A percentile compares a stretch with the other conserved stretches of the same genome.
Conservation (phyloP, 1,140 invertebrate species). For the Carcinoscorpius rotundicauda region DNA sequence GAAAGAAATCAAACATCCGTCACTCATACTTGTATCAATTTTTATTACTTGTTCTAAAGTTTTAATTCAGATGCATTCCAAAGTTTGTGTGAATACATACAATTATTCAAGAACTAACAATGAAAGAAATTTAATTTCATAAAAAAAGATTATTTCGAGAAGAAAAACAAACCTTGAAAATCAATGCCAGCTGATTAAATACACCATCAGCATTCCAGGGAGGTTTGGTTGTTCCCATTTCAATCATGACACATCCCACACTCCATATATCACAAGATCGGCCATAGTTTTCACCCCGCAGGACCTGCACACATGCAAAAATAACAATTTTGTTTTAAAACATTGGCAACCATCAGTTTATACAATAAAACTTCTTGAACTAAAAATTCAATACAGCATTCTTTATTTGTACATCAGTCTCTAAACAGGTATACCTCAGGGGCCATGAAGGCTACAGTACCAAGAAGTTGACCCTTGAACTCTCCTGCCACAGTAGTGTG, state of each 20-base stretch:
- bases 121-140: neutral
- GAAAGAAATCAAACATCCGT: neutral
- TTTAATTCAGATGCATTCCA: neutral
- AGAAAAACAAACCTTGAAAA: slow-evolving; percentile 35
- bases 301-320: neutral
- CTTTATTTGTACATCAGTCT: no score
- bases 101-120: neutral
- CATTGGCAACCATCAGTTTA: no score
- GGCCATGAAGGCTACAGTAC: slow-evolving; percentile 44
- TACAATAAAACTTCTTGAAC: no score
- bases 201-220: slow-evolving; percentile 39
- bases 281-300: slow-evolving; percentile 40
- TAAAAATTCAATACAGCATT: no score
- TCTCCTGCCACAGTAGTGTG: slow-evolving; percentile 37
- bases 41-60: no score
- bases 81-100: neutral
- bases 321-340: no score
- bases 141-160: no score
- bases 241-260: slow-evolving; percentile 40
- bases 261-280: slow-evolving; percentile 42
- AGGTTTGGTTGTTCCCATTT: slow-evolving; percentile 39
- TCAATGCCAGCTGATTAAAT: slow-evolving; percentile 40
- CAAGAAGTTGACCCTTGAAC: slow-evolving; percentile 39
- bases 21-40: neutral
- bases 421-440: slow-evolving; percentile 34